These are phyloP conservation scores for Nipponacmea schrenckii DNA, from an alignment of 2,888 invertebrate genomes.

Conservation along the genomic window DNA sequence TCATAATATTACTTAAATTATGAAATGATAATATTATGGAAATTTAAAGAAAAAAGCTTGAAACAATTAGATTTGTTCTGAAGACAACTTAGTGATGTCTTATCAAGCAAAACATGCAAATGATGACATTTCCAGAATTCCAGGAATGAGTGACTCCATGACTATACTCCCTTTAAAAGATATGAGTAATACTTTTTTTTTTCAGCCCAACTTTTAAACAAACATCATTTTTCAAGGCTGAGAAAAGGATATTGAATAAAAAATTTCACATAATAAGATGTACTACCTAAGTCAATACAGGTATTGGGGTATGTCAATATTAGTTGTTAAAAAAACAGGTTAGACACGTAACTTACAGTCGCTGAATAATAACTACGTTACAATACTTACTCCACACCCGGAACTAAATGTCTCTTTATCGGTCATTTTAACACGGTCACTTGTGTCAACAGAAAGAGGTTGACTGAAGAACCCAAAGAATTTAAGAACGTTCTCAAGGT, in stretches of 20 bases:
- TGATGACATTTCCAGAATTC: too few relatives aligned
- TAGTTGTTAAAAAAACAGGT: slow-evolving; percentile 1
- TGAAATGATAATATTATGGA: too few relatives aligned
- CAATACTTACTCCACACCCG: neutral
- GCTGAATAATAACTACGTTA: neutral
- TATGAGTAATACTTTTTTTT: too few relatives aligned
- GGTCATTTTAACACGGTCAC: neutral
- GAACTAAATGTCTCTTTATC: neutral
- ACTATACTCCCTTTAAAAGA: too few relatives aligned
- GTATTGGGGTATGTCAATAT: neutral
- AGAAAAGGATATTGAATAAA: neutral
- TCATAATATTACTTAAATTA: too few relatives aligned
- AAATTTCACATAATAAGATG: slow-evolving; percentile 2
- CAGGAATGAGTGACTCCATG: too few relatives aligned
- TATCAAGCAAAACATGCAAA: too few relatives aligned
- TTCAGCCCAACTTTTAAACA: neutral
- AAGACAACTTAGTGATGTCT: too few relatives aligned
- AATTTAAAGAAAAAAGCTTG: too few relatives aligned
- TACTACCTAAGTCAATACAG: neutral
- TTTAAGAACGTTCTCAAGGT: neutral
- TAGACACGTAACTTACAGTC: neutral
- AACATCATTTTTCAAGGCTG: neutral
- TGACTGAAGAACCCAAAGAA: neutral
- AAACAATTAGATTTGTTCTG: too few relatives aligned
- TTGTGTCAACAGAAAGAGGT: neutral